A percentile compares a stretch with the other conserved stretches of the same genome.
These are phyloP conservation scores for Cichladusa arquata DNA, from an alignment of 2,113 vertebrate genomes.

Conservation along the genomic window DNA sequence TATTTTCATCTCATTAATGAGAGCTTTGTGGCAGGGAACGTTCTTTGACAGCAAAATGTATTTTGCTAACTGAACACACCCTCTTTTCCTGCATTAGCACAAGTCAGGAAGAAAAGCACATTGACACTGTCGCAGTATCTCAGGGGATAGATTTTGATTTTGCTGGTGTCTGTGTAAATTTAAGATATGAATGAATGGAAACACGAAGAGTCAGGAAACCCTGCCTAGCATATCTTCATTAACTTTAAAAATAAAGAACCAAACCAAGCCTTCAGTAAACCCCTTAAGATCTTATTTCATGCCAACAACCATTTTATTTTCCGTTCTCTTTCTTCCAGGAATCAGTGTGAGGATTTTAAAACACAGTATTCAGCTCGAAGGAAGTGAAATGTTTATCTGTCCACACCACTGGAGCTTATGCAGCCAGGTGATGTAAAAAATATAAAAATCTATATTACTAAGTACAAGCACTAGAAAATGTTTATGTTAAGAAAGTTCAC, in stretches of 20 bases:
- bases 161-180: not conserved
- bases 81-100: not conserved
- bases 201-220: not conserved
- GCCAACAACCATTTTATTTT: not conserved
- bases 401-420: not conserved
- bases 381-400: not conserved
- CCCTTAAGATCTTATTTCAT: not conserved
- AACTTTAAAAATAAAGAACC: not conserved
- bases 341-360: not conserved
- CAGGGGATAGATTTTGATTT: not conserved
- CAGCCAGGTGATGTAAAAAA: not conserved
- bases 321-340: not conserved
- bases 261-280: not conserved
- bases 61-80: not conserved
- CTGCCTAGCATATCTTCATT: not conserved
- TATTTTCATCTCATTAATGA: not conserved
- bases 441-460: not conserved
- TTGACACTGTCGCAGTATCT: not conserved
- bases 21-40: not conserved
- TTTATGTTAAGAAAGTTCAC: not conserved
- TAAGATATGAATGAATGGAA: not conserved
- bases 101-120: not conserved
- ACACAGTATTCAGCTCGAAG: rapidly evolving
- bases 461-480: not conserved
- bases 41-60: not conserved